Evolutionary conservation across 2,888 invertebrate species (phyloP).

Genomic region (Heliothis peltigera): DNA sequence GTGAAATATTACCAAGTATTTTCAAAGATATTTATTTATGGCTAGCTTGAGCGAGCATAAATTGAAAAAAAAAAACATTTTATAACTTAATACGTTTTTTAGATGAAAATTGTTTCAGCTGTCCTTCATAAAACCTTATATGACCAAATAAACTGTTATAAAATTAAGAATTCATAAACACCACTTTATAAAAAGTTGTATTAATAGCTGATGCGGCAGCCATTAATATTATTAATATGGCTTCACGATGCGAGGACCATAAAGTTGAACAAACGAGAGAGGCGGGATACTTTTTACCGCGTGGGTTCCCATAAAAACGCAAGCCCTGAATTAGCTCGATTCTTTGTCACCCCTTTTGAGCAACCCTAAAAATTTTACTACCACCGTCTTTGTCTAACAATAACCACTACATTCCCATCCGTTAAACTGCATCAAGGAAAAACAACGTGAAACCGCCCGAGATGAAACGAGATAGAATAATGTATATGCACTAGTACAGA

Average conservation of each 20-base stretch:
- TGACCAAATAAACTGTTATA: slow-evolving; percentile 67
- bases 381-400: slow-evolving; percentile 90
- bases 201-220: slow-evolving; percentile 82
- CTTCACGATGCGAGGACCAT: slow-evolving; percentile 83
- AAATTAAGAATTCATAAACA: slow-evolving; percentile 80
- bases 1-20: slow-evolving; percentile 30
- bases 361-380: slow-evolving; percentile 89
- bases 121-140: slow-evolving; percentile 55
- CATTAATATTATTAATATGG: slow-evolving; percentile 88
- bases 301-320: slow-evolving; percentile 87
- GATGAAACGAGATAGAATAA: slow-evolving; percentile 90
- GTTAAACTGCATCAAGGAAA: slow-evolving; percentile 90
- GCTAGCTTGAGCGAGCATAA: slow-evolving; percentile 19
- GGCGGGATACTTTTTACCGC: slow-evolving; percentile 90
- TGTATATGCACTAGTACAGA: slow-evolving; percentile 89
- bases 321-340: slow-evolving; percentile 90
- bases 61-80: slow-evolving; percentile 27
- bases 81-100: slow-evolving; percentile 46
- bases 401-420: slow-evolving; percentile 90
- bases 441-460: slow-evolving; percentile 88
- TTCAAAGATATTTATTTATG: slow-evolving; percentile 26
- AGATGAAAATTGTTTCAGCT: slow-evolving; percentile 55
- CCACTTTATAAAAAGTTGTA: slow-evolving; percentile 74
- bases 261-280: slow-evolving; percentile 89
- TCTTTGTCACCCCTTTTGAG: slow-evolving; percentile 89